Evolutionary conservation across 2,888 invertebrate species (phyloP).

Genomic region (Pecten maximus): DNA sequence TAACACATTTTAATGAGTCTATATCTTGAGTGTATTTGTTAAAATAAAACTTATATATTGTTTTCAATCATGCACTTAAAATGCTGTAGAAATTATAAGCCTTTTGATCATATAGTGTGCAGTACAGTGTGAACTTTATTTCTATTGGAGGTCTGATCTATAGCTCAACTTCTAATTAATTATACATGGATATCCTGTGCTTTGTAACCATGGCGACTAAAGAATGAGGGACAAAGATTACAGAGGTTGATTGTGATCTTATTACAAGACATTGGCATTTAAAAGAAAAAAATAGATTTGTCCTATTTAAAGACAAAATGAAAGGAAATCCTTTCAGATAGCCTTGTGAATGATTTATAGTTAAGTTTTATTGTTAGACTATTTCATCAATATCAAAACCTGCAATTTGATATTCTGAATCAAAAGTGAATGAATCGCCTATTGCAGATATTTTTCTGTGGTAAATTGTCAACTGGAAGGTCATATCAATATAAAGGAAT

Average conservation of each 20-base stretch:
- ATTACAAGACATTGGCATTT: not conserved
- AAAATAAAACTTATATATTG: too few relatives aligned
- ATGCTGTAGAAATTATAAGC: too few relatives aligned
- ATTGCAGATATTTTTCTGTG: not conserved
- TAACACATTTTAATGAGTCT: too few relatives aligned
- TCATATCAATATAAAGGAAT: not conserved
- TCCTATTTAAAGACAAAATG: not conserved
- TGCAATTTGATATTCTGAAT: not conserved
- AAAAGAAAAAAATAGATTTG: not conserved
- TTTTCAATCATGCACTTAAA: too few relatives aligned
- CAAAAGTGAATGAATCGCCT: not conserved
- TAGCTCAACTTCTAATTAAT: not conserved
- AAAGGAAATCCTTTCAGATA: not conserved
- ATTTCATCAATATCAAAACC: not conserved
- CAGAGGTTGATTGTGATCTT: not conserved
- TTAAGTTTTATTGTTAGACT: not conserved
- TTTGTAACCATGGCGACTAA: not conserved
- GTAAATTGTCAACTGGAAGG: not conserved
- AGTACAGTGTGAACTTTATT: too few relatives aligned
- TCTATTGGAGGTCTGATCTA: too few relatives aligned
- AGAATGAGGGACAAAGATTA: not conserved
- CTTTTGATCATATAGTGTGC: too few relatives aligned
- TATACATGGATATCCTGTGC: not conserved
- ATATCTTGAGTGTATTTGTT: too few relatives aligned
- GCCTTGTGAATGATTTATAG: not conserved